Evolutionary conservation across 1,140 invertebrate species (phyloP), one percentile per base, ranked within the genome.

Genomic region (Spodoptera litura): DNA sequence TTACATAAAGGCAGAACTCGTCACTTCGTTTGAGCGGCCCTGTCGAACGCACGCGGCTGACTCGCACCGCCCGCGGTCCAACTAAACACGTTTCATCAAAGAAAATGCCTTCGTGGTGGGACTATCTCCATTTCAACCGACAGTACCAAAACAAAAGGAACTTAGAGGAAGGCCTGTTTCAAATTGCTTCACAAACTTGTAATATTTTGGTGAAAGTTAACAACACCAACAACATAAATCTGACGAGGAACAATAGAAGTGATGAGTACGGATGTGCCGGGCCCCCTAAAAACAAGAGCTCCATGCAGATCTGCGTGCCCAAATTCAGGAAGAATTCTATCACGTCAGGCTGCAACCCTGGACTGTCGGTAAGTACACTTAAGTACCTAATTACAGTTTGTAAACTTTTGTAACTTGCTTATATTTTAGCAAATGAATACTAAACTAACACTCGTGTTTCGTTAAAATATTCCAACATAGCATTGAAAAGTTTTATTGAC

Each of bases 171-270:
- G 96, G 96, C 5, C 91, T 97, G 4, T 96, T 96, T 88, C 96
- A 97, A 94, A 97, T 97, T 68, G 96, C 96, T 2, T 96, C 96
- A 0, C 96, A 97, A 87, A 96, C 96, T 75, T 97, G 96, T 81
- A 96, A 96, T 86, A 96, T 97, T 81, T 93, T 97, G 51, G 96
- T 97, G 27, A 96, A 97, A 95, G 96, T 97, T 52, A 97, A 97
- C 88, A 97, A 97, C 84, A 97, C 96, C 58, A 96, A 97, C 90
- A 97, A 97, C 85, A 96, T 97, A 53, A 96, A 96, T 81, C 96
- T 96, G 87, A 96, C 96, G 71, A 95, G 96, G 82, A 96, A 95
- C 78, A 94, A 96, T 44, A 94, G 95, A 31, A 96, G 96, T 84
- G 95, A 96, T 78, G 95, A 96, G 75, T 96, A 96, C 84, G 95